Percentiles rank a stretch among this genome's conserved stretches.
Evolutionary conservation across 1,140 invertebrate genomes (phyloP).

Genomic region (Ceratosolen fusciceps): DNA sequence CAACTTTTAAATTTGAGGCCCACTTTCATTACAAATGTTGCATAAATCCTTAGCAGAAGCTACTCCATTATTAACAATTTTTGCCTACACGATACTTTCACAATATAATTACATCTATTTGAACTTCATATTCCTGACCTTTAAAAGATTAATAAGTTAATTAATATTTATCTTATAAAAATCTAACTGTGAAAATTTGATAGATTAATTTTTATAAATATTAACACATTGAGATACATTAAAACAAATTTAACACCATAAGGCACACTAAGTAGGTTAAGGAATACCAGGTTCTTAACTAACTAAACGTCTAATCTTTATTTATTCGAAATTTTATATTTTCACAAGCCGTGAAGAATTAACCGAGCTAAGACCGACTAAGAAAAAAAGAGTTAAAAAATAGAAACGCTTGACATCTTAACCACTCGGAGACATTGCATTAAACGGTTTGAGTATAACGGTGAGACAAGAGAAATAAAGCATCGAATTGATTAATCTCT

Average conservation of each 20-base stretch:
- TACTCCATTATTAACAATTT: conserved; percentile 11
- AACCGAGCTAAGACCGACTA: background rate
- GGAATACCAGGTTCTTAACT: too few relatives aligned
- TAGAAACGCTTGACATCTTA: background rate
- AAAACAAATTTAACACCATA: too few relatives aligned
- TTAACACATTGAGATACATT: too few relatives aligned
- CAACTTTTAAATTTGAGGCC: too few relatives aligned
- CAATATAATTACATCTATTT: background rate
- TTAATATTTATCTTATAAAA: background rate
- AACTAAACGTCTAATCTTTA: background rate
- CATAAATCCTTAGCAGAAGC: background rate
- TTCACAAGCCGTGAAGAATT: background rate
- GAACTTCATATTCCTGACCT: background rate
- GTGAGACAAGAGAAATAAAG: conserved; percentile 26
- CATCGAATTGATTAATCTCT: conserved; percentile 45
- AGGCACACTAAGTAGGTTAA: too few relatives aligned
- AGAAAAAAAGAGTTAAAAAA: background rate
- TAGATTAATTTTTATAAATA: too few relatives aligned
- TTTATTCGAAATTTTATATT: conserved; percentile 16
- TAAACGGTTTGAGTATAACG: background rate
- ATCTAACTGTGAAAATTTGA: too few relatives aligned
- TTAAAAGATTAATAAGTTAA: background rate
- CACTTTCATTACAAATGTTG: too few relatives aligned
- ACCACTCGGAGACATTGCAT: conserved; percentile 20
- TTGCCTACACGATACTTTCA: background rate